phyloP scores from a whole-genome alignment of 2,113 vertebrate genomes.

The Aegotheles bennettii region DNA sequence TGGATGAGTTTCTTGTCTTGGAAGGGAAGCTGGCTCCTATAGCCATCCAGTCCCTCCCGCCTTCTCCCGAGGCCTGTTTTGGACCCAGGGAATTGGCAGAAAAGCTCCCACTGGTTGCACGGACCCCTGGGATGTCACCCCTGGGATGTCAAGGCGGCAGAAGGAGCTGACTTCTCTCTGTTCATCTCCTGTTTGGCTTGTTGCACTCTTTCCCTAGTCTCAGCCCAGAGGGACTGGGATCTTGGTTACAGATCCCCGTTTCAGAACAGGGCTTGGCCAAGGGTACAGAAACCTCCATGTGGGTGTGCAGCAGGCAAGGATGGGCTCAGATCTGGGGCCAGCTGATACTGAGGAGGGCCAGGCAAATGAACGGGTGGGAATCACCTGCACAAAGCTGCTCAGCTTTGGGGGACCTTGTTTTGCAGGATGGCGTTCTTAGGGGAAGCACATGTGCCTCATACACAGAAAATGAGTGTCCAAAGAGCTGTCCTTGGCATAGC shows the following conservation, averaged over 20 bases:
- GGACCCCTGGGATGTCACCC: background rate
- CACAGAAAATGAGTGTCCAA: background rate
- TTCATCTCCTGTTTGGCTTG: background rate
- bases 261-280: background rate
- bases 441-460: background rate
- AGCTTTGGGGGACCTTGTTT: background rate
- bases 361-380: background rate
- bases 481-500: background rate
- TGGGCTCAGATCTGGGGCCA: background rate
- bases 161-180: background rate
- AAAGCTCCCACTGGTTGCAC: background rate
- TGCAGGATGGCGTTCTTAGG: background rate
- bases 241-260: background rate
- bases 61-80: background rate
- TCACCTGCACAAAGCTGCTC: background rate
- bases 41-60: background rate
- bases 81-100: background rate
- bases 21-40: background rate
- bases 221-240: background rate
- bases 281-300: accelerated
- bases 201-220: background rate
- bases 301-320: background rate
- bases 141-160: background rate
- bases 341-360: background rate
- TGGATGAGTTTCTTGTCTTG: background rate